Base-by-base conservation (phyloP, 1,140 invertebrate species). In the Potamilus streckersoni region DNA sequence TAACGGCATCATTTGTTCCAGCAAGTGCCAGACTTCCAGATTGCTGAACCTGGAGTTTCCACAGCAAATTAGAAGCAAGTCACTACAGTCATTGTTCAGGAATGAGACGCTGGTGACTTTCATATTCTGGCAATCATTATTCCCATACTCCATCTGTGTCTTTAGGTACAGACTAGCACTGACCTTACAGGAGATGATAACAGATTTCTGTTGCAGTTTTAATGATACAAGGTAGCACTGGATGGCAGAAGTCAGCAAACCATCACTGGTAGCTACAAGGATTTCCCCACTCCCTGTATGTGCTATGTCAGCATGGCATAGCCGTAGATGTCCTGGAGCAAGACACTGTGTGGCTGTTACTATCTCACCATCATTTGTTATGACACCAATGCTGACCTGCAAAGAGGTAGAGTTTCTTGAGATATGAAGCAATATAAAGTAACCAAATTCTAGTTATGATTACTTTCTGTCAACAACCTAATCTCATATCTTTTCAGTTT, bases 21-120 rank as follows among this genome's bases (percentile, higher is more conserved):
- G 91, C 12, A 97, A 89, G 83, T 96, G 95, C 96, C 96, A 98
- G 12, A 97, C 92, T 87, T 97, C 95, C 19, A 97, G 91, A 64
- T 93, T 92, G 83, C 94, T 93, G 19, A 82, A 83, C 13, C 70
- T 72, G 19, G 85, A 80, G 69, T 84, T 90, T 70, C 92, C 93
- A 61, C 93, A 93, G 61, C 93, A 92, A 14, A 96, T 93, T 63
- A 95, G 92, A 16, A 96, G 88, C 2, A 95, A 94, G 90, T 97
- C 96, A 8, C 94, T 93, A 84, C 94, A 94, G 85, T 96, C 96
- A 23, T 93, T 91, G 16, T 94, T 92, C 66, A 95, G 93, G 92
- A 96, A 97, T 72, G 94, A 93, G 6, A 97, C 87, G 82, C 95
- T 93, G 1, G 93, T 93, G 81, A 96, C 91, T 79, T 66, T 74